Conservation (phyloP, 2,113 vertebrate species). For the Oxyura jamaicensis region DNA sequence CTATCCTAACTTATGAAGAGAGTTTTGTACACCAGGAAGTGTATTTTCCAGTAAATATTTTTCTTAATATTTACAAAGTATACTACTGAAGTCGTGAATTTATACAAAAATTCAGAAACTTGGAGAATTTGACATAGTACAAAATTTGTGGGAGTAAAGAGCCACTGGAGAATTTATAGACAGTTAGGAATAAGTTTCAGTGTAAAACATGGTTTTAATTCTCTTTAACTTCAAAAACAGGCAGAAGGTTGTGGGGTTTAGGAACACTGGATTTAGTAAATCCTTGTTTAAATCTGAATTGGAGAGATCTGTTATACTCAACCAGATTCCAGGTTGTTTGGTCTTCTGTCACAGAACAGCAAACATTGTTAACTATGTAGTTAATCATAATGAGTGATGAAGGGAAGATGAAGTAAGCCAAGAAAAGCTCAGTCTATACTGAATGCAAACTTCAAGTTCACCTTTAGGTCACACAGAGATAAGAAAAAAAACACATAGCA, state of each 20-base stretch:
- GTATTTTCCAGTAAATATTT: not conserved
- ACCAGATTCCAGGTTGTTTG: not conserved
- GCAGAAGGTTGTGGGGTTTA: not conserved
- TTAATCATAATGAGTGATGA: not conserved
- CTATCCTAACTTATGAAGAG: not conserved
- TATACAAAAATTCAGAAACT: not conserved
- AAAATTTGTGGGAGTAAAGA: not conserved
- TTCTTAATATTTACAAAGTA: not conserved
- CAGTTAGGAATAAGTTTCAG: not conserved
- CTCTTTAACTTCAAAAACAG: not conserved
- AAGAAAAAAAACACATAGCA: not conserved
- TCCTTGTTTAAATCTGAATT: not conserved
- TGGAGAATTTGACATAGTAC: not conserved
- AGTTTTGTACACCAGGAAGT: not conserved
- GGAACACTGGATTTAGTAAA: not conserved
- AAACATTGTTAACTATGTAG: not conserved
- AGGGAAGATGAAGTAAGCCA: constrained; percentile 15
- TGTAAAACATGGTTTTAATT: not conserved
- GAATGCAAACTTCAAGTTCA: constrained; percentile 2
- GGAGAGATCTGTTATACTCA: not conserved
- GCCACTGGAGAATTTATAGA: not conserved
- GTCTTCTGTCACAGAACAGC: not conserved
- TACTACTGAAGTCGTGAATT: not conserved
- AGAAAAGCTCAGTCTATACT: not conserved
- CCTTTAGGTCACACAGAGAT: constrained; percentile 2